phyloP scores from a whole-genome alignment of 2,888 invertebrate species.

The Lepetodrilus schrolli region DNA sequence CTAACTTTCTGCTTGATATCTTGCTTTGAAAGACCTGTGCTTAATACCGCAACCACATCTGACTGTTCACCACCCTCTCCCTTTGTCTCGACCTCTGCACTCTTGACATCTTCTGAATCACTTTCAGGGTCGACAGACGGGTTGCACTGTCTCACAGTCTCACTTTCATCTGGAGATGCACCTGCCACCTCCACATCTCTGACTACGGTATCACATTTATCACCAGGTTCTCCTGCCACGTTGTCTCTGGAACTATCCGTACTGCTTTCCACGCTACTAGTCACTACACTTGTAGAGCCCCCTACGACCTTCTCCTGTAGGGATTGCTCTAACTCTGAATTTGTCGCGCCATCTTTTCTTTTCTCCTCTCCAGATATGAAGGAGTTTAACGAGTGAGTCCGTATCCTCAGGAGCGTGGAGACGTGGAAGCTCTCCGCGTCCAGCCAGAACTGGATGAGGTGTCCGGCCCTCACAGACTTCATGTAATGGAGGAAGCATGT shows the following conservation, averaged over 20 bases:
- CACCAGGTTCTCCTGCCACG: background rate
- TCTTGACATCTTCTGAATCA: background rate
- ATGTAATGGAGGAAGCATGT: constrained; percentile 90
- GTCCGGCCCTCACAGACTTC: constrained; percentile 81
- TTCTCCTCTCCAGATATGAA: no score
- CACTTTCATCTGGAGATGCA: no score
- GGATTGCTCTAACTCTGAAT: no score
- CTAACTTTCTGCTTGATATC: constrained; percentile 57
- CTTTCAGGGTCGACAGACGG: background rate
- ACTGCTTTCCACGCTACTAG: background rate
- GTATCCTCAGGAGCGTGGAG: constrained; percentile 62
- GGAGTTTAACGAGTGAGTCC: constrained; percentile 56
- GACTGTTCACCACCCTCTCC: background rate
- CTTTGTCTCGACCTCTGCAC: background rate
- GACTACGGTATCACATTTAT: background rate
- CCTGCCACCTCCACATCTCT: no score
- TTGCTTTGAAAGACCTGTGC: constrained; percentile 34
- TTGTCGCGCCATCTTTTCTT: no score
- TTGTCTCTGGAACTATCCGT: background rate
- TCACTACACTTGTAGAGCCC: no score
- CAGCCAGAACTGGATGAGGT: constrained; percentile 77
- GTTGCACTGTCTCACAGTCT: background rate
- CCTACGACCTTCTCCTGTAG: no score
- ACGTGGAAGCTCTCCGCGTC: constrained; percentile 77
- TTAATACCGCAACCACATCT: background rate